Base-by-base conservation (phyloP, 1,140 invertebrate species). In the Gryllus bimaculatus region DNA sequence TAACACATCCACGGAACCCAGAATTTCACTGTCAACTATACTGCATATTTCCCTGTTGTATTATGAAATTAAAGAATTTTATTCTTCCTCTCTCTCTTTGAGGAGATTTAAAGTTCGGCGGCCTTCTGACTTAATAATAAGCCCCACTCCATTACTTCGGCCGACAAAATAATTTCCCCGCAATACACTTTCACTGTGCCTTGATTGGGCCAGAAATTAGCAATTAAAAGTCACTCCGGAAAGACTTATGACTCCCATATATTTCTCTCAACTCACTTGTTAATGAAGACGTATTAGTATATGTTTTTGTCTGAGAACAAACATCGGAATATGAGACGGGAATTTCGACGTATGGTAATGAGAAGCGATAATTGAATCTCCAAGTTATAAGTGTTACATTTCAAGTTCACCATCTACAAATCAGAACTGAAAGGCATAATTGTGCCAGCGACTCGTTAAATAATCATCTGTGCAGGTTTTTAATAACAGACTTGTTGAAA, bases 321-420 rank as follows among this genome's bases (percentile, higher is more conserved):
- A 66, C 54, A 66, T 66, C 18, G 54, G 10, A 66, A 66, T 66
- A 66, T 66, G 54, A 66, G 54, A 18, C 54, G 54, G 18, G 54
- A 66, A 66, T 66, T 66, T 66, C 54, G 54, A 66, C 54, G 54
- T 66, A 66, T 66, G 54, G 54, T 66, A 66, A 66, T 66, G 54
- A 66, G 54, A 2, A 66, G 54, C 18, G 54, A 66, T 66, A 66
- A 66, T 66, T 66, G 54, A 66, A 66, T 66, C 54, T 66, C 26
- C 26, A 66, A 13, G 54, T 10, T 13, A 18, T 66, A 66, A 66
- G 54, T 66, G 54, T 66, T 66, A 66, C 54, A 66, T 66, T 66
- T 66, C 54, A 66, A 66, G 54, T 66, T 66, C 54, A 66, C 54
- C 54, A 7, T 66, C 54, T 66, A 66, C 54, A 66, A 66, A 66